Evolutionary conservation across 1,140 invertebrate genomes (phyloP).

Genomic region (Trachymyrmex septentrionalis): DNA sequence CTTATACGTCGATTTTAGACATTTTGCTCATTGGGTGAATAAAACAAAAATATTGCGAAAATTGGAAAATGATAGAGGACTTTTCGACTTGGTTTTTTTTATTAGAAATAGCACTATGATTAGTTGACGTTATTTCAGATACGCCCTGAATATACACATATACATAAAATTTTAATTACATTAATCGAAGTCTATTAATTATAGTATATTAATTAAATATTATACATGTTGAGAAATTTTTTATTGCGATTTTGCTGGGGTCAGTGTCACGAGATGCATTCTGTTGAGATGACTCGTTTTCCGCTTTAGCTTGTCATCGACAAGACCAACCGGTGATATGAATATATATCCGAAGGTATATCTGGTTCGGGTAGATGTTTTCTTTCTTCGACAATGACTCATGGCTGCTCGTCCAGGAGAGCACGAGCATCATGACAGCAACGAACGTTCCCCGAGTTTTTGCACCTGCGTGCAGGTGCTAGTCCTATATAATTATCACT

Average conservation of each 20-base stretch:
- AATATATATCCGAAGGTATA: conserved; percentile 20
- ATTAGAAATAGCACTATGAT: no score
- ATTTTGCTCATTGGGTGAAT: no score
- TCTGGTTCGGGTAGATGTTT: conserved; percentile 41
- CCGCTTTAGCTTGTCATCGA: conserved; percentile 51
- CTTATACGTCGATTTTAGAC: no score
- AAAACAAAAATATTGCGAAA: no score
- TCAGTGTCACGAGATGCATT: conserved; percentile 23
- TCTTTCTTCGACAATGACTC: conserved; percentile 57
- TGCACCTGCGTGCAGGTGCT: conserved; percentile 77
- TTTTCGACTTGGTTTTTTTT: no score
- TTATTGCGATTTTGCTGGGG: not conserved
- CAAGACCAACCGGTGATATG: conserved; percentile 9
- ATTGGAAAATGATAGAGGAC: no score
- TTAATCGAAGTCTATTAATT: no score
- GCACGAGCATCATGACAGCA: conserved; percentile 47
- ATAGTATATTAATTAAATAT: conserved; percentile 11
- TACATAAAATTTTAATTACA: no score
- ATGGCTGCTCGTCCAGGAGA: conserved; percentile 32
- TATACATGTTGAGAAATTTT: not conserved
- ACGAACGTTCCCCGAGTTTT: conserved; percentile 62
- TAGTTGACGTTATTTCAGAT: no score
- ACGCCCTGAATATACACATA: no score
- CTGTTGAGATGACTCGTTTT: conserved; percentile 40
- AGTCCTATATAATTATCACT: conserved; percentile 76